Conservation (phyloP, 2,888 invertebrate genomes). For the Rhamnusium bicolor region DNA sequence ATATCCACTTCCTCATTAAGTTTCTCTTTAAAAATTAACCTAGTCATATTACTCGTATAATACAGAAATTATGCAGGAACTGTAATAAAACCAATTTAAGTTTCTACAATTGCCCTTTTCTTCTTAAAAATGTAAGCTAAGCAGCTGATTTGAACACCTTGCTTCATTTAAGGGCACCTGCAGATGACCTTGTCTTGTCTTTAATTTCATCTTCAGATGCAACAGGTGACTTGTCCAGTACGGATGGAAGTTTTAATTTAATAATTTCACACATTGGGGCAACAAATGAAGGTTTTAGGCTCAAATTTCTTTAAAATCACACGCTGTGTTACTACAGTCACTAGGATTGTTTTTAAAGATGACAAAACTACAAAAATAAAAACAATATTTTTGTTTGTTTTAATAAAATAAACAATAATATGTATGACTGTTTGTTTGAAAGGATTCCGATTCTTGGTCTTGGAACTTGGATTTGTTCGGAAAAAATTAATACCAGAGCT, state of each 20-base stretch:
- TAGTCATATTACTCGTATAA: background rate
- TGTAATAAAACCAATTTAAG: background rate
- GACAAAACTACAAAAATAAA: no score
- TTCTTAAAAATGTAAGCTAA: background rate
- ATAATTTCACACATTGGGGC: constrained; percentile 5
- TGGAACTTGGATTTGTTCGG: no score
- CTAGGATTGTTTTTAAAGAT: no score
- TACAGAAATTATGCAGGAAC: background rate
- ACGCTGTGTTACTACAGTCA: background rate
- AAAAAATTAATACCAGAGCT: no score
- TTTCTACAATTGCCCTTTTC: background rate
- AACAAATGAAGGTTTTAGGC: no score
- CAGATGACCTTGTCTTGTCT: constrained; percentile 48
- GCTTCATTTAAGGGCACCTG: constrained; percentile 52
- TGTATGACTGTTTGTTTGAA: no score
- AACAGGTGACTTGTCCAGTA: constrained; percentile 33
- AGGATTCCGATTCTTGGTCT: no score
- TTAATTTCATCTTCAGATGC: constrained; percentile 38
- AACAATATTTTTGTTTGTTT: no score
- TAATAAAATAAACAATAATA: no score
- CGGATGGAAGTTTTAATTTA: background rate
- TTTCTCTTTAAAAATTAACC: background rate
- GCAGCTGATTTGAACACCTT: constrained; percentile 43
- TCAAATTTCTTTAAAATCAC: background rate
- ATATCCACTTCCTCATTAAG: background rate